Evolutionary conservation across 2,888 invertebrate species (phyloP).

Genomic region (Pristionchus mayeri): DNA sequence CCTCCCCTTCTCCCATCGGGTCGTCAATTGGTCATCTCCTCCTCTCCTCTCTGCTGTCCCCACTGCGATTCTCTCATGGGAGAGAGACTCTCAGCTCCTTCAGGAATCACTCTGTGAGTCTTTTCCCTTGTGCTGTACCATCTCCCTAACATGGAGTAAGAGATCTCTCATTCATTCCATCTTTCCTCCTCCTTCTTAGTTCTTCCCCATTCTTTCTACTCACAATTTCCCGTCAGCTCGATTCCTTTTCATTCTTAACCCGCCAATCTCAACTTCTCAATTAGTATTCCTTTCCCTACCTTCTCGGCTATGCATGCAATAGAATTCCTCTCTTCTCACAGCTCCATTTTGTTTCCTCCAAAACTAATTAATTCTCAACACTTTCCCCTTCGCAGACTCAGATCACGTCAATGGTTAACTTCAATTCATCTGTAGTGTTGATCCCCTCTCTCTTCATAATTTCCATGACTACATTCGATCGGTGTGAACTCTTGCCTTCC

Average conservation of each 20-base stretch:
- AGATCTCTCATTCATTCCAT: not conserved
- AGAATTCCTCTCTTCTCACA: not conserved
- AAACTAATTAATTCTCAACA: not conserved
- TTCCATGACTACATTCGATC: too few relatives aligned
- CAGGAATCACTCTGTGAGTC: conserved; percentile 12
- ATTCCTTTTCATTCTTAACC: conserved; percentile 43
- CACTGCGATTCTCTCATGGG: not conserved
- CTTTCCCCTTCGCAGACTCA: not conserved
- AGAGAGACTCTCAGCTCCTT: not conserved
- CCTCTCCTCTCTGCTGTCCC: not conserved
- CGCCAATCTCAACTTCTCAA: not conserved
- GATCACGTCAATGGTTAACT: too few relatives aligned
- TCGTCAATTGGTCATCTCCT: not conserved
- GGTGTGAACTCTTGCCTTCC: not conserved
- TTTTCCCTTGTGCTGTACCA: not conserved
- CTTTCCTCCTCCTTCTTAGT: conserved; percentile 41
- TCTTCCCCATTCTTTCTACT: conserved; percentile 40
- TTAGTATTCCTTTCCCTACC: not conserved
- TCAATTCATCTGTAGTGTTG: too few relatives aligned
- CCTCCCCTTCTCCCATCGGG: conserved; percentile 18
- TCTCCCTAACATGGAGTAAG: not conserved
- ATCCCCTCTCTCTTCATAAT: too few relatives aligned
- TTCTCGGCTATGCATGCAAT: not conserved
- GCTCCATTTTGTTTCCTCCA: not conserved
- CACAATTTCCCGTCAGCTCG: conserved; percentile 39